Base-by-base conservation (phyloP, 1,140 invertebrate species). In the Drosophila sproati region DNA sequence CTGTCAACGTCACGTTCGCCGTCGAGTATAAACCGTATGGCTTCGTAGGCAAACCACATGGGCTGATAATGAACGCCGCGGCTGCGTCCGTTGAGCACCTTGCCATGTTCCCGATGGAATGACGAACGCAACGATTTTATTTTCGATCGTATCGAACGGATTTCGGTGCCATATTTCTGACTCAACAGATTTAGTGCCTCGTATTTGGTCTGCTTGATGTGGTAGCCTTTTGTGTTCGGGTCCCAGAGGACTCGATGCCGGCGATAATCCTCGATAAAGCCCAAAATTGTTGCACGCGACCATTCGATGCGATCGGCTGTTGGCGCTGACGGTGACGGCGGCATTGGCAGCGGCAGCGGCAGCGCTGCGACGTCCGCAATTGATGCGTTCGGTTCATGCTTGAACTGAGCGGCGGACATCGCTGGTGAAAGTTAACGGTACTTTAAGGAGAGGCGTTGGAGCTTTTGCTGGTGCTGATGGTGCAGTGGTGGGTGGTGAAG, bases 11-110 rank as follows among this genome's bases (percentile, higher is more conserved):
- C 86, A n/a, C 82, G 57, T 12, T 92, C 91, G 5, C 91, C 91
- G 29, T 92, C 91, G 3, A 92, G 69, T 32, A 92, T 92, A 28
- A 92, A 92, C 2, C 91, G 78, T 68, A 92, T 92, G 54, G 91
- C 88, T 57, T 92, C 91, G 55, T 92, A 92, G 67, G 91, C 91
- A 59, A 92, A 92, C 91, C 91, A 92, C 91, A 92, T 92, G 67
- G 91, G 91, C 71, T 92, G 91, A 75, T 92, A 92, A 67, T 80
- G 74, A 3, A 92, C 78, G 8, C 91, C 91, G 20, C 86, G 89
- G 32, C 32, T 82, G 55, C 85, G 80, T n/a, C 91, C 91, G 45
- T 77, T 92, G 5, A 92, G 51, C 63, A 92, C 91, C 77, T 92
- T 92, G 56, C 91, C 91, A 29, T 92, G 91, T 59, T 92, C 91